These are phyloP conservation scores for Pachypsylla venusta DNA, from an alignment of 1,140 invertebrate species.

Conservation along the genomic window DNA sequence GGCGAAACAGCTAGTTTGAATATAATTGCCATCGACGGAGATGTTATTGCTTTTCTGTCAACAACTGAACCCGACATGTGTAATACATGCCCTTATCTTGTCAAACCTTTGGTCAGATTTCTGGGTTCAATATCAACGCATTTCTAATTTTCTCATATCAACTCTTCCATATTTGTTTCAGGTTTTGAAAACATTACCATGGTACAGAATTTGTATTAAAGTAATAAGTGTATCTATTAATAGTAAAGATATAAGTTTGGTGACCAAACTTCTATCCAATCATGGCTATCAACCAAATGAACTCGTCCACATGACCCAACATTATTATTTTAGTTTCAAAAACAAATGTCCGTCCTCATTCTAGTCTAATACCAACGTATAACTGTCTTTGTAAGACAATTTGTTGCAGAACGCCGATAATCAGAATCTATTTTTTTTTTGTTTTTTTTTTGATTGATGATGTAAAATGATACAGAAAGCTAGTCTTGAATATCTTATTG, in stretches of 20 bases:
- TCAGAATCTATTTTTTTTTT: too few species aligned
- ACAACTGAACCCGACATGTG: not conserved
- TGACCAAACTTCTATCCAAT: not conserved
- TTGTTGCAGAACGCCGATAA: too few species aligned
- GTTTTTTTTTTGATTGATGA: too few species aligned
- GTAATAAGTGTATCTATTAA: not conserved
- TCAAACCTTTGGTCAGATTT: not conserved
- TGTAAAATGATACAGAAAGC: too few species aligned
- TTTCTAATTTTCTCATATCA: not conserved
- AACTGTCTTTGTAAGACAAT: too few species aligned
- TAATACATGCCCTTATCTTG: not conserved
- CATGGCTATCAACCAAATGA: conserved; percentile 2
- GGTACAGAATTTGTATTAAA: not conserved
- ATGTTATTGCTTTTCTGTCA: too few species aligned
- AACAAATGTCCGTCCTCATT: not conserved
- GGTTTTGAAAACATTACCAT: not conserved
- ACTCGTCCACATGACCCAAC: not conserved
- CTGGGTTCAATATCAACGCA: not conserved
- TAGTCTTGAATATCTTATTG: too few species aligned
- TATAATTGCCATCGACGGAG: too few species aligned
- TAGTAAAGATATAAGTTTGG: not conserved
- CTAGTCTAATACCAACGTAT: too few species aligned
- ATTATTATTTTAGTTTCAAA: conserved; percentile 5
- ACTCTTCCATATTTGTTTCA: not conserved
- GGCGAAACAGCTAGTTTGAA: too few species aligned